These are phyloP conservation scores for Oxystoma pomonae DNA, from an alignment of 2,888 invertebrate species.

Conservation along the genomic window DNA sequence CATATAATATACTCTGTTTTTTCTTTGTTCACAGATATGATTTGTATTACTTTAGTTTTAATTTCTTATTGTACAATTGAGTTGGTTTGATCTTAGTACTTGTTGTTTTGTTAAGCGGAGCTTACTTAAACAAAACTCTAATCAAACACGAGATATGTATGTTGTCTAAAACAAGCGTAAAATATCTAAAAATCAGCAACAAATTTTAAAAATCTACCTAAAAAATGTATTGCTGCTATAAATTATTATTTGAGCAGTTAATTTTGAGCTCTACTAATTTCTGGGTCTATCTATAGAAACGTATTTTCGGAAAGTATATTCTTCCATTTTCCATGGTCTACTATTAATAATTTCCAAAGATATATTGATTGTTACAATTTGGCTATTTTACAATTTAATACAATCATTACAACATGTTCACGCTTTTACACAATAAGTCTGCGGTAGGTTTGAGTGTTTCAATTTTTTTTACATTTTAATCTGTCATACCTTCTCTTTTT, in stretches of 20 bases:
- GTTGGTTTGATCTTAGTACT: neutral
- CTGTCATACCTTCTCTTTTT: too few species aligned
- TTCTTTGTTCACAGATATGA: neutral
- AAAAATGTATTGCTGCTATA: constrained; percentile 13
- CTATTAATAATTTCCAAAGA: neutral
- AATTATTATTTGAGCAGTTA: constrained; percentile 17
- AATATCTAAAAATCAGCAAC: neutral
- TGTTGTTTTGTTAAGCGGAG: too few species aligned
- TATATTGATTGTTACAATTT: neutral
- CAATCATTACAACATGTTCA: too few species aligned
- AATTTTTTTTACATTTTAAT: too few species aligned
- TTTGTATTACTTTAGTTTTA: neutral
- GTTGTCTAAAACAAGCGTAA: neutral
- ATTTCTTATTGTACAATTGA: neutral
- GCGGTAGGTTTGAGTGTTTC: too few species aligned
- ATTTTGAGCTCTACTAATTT: constrained; percentile 15
- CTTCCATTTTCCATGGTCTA: too few species aligned
- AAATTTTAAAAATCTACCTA: neutral
- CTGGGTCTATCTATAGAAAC: neutral
- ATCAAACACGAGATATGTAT: neutral
- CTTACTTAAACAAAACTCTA: neutral
- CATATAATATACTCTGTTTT: neutral
- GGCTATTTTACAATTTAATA: too few species aligned
- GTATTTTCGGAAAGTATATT: too few species aligned
- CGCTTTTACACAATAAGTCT: too few species aligned